Evolutionary conservation across 1,140 invertebrate genomes (phyloP).

Genomic region (Zaprionus vittiger): DNA sequence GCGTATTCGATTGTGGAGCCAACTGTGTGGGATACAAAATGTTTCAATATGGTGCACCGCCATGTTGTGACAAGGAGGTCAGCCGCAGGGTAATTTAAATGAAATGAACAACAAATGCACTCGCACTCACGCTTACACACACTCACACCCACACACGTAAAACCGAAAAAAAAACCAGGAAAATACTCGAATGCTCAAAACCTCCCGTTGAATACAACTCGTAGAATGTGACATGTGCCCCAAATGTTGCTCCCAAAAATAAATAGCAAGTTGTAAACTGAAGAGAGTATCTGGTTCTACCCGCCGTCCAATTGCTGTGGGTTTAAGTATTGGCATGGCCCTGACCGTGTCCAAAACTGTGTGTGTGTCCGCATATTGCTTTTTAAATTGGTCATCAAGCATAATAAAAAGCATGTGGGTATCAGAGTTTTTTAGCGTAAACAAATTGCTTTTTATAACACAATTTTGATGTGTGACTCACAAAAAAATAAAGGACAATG

Average conservation of each 20-base stretch:
- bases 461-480: conserved; percentile 59
- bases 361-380: conserved; percentile 61
- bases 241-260: conserved; percentile 63
- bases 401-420: conserved; percentile 63
- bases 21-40: conserved; percentile 53
- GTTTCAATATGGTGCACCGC: conserved; percentile 74
- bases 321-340: background rate
- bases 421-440: conserved; percentile 73
- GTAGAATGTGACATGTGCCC: conserved; percentile 67
- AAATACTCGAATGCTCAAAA: conserved; percentile 23
- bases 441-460: conserved; percentile 81
- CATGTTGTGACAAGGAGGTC: conserved; percentile 74
- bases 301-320: conserved; percentile 14
- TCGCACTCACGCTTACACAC: conserved; percentile 29
- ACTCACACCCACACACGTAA: background rate
- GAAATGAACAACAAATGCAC: conserved; percentile 81
- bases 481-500: conserved; percentile 40
- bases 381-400: conserved; percentile 78
- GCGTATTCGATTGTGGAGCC: conserved; percentile 65
- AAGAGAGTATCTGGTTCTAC: conserved; percentile 43
- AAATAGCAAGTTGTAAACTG: conserved; percentile 77
- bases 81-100: conserved; percentile 82
- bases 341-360: conserved; percentile 3
- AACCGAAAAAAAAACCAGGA: conserved; percentile 29
- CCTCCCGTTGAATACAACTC: conserved; percentile 34